Evolutionary conservation across 1,140 invertebrate species (phyloP), one percentile per base, ranked within the genome.

Genomic region (Drosophila arizonae): DNA sequence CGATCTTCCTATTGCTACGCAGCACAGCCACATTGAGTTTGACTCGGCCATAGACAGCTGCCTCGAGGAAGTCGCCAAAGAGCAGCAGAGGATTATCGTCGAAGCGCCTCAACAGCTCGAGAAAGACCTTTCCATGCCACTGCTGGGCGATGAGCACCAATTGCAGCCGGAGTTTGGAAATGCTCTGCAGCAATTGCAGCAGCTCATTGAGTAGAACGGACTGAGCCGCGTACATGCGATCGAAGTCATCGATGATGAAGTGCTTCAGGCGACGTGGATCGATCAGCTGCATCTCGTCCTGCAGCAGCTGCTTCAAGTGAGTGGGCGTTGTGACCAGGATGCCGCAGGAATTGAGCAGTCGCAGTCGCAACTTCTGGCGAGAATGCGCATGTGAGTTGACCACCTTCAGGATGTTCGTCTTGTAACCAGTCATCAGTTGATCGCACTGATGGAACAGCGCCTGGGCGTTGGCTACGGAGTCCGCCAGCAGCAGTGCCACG

Each of bases 241-340:
- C 76, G 8, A 77, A 79, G 28, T 87, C 82, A 50, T 87, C 82
- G 1, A 88, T 2, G 5, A 84, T 21, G 0, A 87, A 33, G 8
- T 51, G 61, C 17, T 69, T 30, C 13, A 87, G 17, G 1, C 64
- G 68, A 1, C 43, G 45, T 0, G 62, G 6, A 45, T 71, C 63
- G 9, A 88, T 52, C 0, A 74, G 28, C 2, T 11, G 2, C 4
- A 88, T 2, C 1, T 30, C 51, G 8, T 52, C 9, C 6, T 1
- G 11, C 28, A 82, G 3, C 0, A 87, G 24, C 0, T 36, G 10
- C 1, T 45, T 4, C 1, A 82, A 41, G 2, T 69, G 64, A 0
- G 15, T 5, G 0, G 41, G 4, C 1, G 76, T 88, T 0, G 82
- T 67, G 11, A 87, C 58, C 28, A 87, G 24, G 41, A 87, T 76